A percentile compares a stretch with the other conserved stretches of the same genome.
These are phyloP conservation scores for Drosophila atripex DNA, from an alignment of 2,888 invertebrate genomes.

Conservation along the genomic window DNA sequence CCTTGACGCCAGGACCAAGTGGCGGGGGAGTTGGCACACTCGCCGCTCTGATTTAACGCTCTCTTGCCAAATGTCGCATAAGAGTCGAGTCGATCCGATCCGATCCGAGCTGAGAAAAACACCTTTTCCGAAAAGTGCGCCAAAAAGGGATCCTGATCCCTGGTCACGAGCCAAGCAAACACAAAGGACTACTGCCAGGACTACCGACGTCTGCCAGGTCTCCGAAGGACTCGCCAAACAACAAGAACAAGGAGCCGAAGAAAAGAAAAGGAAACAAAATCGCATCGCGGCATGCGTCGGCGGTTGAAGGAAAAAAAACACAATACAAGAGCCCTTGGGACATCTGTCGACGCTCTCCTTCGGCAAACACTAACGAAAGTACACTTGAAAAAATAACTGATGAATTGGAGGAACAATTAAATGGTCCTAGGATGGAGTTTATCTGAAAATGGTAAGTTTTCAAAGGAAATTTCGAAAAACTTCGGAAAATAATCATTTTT, in stretches of 20 bases:
- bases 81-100: slow-evolving; percentile 17
- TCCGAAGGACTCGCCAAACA: slow-evolving; percentile 8
- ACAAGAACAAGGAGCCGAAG: slow-evolving; percentile 21
- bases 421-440: too few relatives aligned
- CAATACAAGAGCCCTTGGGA: slow-evolving; percentile 43
- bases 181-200: slow-evolving; percentile 15
- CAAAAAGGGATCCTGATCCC: slow-evolving; percentile 51
- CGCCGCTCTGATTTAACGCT: slow-evolving; percentile 58
- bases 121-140: slow-evolving; percentile 63
- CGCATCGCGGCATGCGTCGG: slow-evolving; percentile 46
- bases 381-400: neutral
- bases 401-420: neutral
- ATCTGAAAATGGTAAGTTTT: neutral
- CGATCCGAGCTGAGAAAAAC: slow-evolving; percentile 9
- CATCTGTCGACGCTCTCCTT: slow-evolving; percentile 62
- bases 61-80: slow-evolving; percentile 59
- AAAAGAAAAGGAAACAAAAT: slow-evolving; percentile 34
- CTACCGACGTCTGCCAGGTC: slow-evolving; percentile 12
- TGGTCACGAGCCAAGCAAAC: slow-evolving; percentile 42
- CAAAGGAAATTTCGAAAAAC: neutral
- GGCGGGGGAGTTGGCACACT: slow-evolving; percentile 15
- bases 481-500: neutral
- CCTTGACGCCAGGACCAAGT: slow-evolving; percentile 1
- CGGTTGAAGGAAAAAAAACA: slow-evolving; percentile 14
- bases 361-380: slow-evolving; percentile 39